Evolutionary conservation across 2,113 vertebrate genomes (phyloP), one percentile per base, ranked within the genome.

Genomic region (Caracal caracal): DNA sequence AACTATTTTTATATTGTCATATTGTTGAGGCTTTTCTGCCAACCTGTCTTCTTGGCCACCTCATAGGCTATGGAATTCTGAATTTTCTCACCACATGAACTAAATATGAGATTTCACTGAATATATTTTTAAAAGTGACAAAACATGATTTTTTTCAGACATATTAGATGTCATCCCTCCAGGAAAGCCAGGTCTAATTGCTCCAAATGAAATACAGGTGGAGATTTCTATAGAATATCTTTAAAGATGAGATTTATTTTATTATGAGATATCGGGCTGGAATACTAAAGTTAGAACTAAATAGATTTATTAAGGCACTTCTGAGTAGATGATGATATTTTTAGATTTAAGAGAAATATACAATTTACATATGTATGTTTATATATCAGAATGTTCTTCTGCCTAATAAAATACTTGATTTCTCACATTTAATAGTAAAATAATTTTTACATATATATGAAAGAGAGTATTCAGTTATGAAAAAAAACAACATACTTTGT

Each of bases 51-150:
- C 73, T 85, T 86, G 89, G 43, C 53, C n/a, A 47, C 6, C 51
- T 51, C 35, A 65, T 56, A 86, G 15, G 20, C 35, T 56, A 91
- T 16, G 83, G 89, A 94, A 70, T 59, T 83, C 24, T 96, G 59
- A 30, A 66, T 70, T 80, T 71, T 95, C 43, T 94, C 2, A 95
- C 89, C 91, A 40, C n/a, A 75, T 87, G 47, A 90, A 17, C 78
- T 96, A 96, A 97, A 93, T 90, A 40, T 85, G 8, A 90, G 26
- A 66, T 53, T 88, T 94, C 83, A 86, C 40, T 78, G 6, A 40
- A 30, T 35, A 76, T 40, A 66, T 75, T 90, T 92, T 53, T 5
- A 10, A 53, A 81, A 96, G 59, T 90, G 92, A 70, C 1, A 78
- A 89, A 94, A 17, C 40, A 85, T 68, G 26, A 68, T 30, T 80